Evolutionary conservation across 1,140 invertebrate genomes (phyloP).

Genomic region (Chelonus insularis): DNA sequence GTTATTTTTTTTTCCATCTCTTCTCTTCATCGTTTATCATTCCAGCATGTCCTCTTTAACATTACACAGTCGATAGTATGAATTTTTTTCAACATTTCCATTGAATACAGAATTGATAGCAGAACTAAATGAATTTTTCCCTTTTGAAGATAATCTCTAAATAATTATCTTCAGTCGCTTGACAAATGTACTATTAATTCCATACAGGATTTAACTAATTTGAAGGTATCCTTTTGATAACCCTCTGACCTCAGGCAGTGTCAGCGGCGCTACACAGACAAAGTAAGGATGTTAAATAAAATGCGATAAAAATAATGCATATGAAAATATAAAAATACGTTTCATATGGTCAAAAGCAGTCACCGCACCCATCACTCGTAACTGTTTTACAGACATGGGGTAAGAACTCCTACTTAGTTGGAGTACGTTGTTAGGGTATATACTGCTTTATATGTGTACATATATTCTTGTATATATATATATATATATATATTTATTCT

Average conservation of each 20-base stretch:
- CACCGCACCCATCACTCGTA: slow-evolving; percentile 1
- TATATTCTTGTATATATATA: slow-evolving; percentile 8
- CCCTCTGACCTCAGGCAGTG: background rate
- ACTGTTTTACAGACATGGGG: slow-evolving; percentile 8
- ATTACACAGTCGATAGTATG: too few species aligned
- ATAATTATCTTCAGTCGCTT: background rate
- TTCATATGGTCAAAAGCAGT: background rate
- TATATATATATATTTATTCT: slow-evolving; percentile 15
- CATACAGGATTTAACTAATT: background rate
- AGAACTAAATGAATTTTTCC: too few species aligned
- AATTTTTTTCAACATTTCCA: too few species aligned
- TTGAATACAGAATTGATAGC: too few species aligned
- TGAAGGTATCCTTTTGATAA: background rate
- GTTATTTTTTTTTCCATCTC: slow-evolving; percentile 13
- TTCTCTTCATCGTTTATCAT: slow-evolving; percentile 5
- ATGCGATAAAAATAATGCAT: background rate
- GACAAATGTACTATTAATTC: background rate
- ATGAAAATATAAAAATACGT: background rate
- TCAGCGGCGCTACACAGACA: background rate
- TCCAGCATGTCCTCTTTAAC: background rate
- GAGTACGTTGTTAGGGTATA: background rate
- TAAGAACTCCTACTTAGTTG: slow-evolving; percentile 15
- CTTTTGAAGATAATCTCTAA: background rate
- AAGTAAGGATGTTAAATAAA: too few species aligned
- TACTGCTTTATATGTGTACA: background rate